Base-by-base conservation (phyloP, 2,888 invertebrate species). In the Eutolmus rufibarbis region DNA sequence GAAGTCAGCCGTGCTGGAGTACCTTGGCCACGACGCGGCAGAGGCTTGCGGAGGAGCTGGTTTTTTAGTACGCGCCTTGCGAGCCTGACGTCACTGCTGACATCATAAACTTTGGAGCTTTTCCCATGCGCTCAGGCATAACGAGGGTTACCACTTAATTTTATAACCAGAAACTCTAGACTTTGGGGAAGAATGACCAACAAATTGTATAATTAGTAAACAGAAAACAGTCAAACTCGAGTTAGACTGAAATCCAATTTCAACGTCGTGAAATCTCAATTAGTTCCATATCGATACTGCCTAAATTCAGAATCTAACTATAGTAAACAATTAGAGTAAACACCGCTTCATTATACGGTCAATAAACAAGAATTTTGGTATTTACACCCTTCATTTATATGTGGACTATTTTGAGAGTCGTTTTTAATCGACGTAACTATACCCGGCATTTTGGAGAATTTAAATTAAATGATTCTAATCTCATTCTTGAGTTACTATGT, bases 71-170 rank as follows among this genome's bases (percentile, higher is more conserved):
- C 51, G n/a, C 66, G 84, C 37, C 51, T 84, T 31, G 0, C 28
- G 19, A 12, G 7, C 40, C 23, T 82, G 31, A 84, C 84, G 84
- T 84, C 84, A 84, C 66, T n/a, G 34, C 37, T 84, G 84, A 66
- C 84, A 43, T 66, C 74, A 74, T 74, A 40, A 40, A 37, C 51
- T 84, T 37, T 37, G 23, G 84, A 84, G 84, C 84, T 84, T 84
- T 84, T 74, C 84, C 66, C 84, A 74, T 84, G 66, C 84, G 84
- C 57, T 40, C 74, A 23, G 12, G 23, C 66, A 23, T 7, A 19
- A 19, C 23, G 66, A 66, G 66, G 51, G 51, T 51, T 51, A 51
- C 51, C 51, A 51, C 7, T 51, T n/a, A 19, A 0, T n/a, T 51
- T n/a, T n/a, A 34, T 34, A 34, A 16, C 5, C 16, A 51, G 0